Percentiles rank a stretch among this genome's conserved stretches.
Conservation (phyloP, 2,888 invertebrate genomes). For the Seira musarum region DNA sequence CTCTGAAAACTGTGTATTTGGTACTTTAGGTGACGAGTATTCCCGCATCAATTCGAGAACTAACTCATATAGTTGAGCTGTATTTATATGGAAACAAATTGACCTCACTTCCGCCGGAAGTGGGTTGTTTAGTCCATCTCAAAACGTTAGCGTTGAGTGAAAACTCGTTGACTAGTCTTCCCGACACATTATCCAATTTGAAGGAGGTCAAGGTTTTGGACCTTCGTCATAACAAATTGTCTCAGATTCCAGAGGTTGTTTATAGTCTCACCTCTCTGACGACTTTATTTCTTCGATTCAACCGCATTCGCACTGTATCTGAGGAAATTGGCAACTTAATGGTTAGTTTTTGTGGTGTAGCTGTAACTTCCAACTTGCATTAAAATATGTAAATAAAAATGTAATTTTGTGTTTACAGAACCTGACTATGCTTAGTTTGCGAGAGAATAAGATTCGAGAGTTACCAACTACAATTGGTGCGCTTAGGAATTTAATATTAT, state of each 20-base stretch:
- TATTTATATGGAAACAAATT: constrained; percentile 99
- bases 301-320: constrained; percentile 93
- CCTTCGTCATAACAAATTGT: constrained; percentile 97
- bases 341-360: constrained; percentile 70
- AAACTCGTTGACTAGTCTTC: constrained; percentile 96
- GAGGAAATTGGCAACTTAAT: constrained; percentile 92
- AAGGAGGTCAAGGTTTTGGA: constrained; percentile 93
- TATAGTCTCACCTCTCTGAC: constrained; percentile 93
- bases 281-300: constrained; percentile 96
- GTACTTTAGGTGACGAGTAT: constrained; percentile 84
- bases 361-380: too few species aligned
- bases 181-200: constrained; percentile 91
- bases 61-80: constrained; percentile 92
- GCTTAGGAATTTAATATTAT: constrained; percentile 90
- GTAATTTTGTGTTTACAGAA: constrained; percentile 74
- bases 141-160: constrained; percentile 97
- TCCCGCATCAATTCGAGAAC: constrained; percentile 89
- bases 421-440: constrained; percentile 97
- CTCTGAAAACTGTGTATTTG: background rate
- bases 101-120: constrained; percentile 89
- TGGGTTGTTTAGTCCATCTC: constrained; percentile 89
- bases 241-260: constrained; percentile 97
- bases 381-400: too few species aligned
- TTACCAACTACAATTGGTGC: constrained; percentile 94
- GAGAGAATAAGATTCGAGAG: constrained; percentile 98